phyloP scores from a whole-genome alignment of 2,113 vertebrate species.

The Aix galericulata region DNA sequence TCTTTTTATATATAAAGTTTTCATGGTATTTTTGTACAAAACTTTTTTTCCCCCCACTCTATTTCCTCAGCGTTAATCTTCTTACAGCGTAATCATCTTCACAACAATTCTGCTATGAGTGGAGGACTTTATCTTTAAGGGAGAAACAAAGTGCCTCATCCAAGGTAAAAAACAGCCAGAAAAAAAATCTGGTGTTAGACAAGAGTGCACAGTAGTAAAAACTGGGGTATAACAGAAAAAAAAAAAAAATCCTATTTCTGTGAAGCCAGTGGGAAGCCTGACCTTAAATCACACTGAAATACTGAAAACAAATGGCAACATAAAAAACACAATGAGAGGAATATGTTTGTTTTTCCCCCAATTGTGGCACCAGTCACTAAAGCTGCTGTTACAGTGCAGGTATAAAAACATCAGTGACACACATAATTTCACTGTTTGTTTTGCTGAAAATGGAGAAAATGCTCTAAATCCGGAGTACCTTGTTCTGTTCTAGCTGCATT shows the following conservation, averaged over 20 bases:
- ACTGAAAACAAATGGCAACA: background rate
- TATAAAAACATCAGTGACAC: background rate
- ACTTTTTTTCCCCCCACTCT: background rate
- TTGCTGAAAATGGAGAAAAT: slow-evolving; percentile 5
- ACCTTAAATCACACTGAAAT: background rate
- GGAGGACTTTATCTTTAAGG: background rate
- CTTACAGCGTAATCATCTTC: background rate
- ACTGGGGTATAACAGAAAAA: background rate
- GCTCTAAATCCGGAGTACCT: background rate
- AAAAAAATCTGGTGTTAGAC: background rate
- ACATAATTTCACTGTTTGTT: background rate
- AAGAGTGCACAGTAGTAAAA: background rate
- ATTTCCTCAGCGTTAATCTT: slow-evolving; percentile 2
- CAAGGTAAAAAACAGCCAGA: background rate
- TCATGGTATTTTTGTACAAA: background rate
- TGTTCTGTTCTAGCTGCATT: background rate
- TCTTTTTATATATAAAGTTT: background rate
- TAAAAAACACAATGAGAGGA: no score
- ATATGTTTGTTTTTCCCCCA: no score
- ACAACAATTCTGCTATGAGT: background rate
- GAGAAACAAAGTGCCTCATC: background rate
- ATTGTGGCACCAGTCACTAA: background rate
- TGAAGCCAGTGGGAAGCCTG: background rate
- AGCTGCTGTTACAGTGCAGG: slow-evolving; percentile 1
- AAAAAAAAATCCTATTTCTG: background rate